Conservation (phyloP, 2,113 vertebrate species). For the Merops nubicus region DNA sequence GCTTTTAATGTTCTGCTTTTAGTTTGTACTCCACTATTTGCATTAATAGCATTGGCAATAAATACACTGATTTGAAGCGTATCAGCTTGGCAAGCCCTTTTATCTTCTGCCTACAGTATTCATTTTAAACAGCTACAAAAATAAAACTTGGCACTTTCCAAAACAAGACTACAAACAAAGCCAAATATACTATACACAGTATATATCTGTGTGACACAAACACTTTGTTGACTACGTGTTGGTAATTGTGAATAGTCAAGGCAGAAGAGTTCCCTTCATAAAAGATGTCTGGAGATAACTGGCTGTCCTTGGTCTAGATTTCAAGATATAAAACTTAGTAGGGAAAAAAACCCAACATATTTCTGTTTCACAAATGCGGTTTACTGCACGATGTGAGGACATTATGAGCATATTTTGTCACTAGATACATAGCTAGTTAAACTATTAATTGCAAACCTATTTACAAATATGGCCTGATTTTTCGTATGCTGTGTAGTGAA, state of each 20-base stretch:
- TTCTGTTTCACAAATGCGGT: not conserved
- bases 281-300: not conserved
- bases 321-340: not conserved
- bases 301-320: not conserved
- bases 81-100: slow-evolving; percentile 14
- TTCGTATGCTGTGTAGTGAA: not conserved
- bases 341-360: fast-evolving
- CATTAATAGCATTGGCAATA: not conserved
- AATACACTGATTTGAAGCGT: not conserved
- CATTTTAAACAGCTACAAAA: slow-evolving; percentile 31
- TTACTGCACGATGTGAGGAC: not conserved
- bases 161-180: not conserved
- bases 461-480: not conserved
- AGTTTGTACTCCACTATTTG: not conserved
- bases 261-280: not conserved
- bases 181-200: not conserved
- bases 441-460: not conserved
- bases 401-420: not conserved
- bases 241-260: not conserved
- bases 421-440: not conserved
- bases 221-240: not conserved
- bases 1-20: not conserved
- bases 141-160: not conserved
- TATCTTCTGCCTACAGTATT: slow-evolving; percentile 20
- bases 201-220: not conserved